Percentiles rank a stretch among this genome's conserved stretches.
These are phyloP conservation scores for Acromyrmex echinatior DNA, from an alignment of 1,140 invertebrate genomes.

Conservation along the genomic window DNA sequence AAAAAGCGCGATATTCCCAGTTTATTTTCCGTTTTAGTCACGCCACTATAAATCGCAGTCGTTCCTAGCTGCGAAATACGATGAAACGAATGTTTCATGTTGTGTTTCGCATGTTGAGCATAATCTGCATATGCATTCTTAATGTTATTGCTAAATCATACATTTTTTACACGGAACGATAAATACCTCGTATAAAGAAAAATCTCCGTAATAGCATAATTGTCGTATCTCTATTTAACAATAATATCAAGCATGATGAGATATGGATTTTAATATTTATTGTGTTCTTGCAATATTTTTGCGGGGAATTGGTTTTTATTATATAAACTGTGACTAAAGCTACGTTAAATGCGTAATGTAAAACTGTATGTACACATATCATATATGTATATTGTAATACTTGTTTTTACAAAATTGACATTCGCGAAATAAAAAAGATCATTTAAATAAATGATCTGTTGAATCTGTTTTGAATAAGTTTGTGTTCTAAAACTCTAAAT, in stretches of 20 bases:
- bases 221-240: background rate
- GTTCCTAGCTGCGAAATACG: constrained; percentile 20
- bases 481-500: background rate
- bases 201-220: background rate
- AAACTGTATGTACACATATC: background rate
- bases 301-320: background rate
- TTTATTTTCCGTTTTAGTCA: constrained; percentile 55
- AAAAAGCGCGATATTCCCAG: constrained; percentile 55
- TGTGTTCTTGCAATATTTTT: background rate
- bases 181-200: background rate
- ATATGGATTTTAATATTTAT: background rate
- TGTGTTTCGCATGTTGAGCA: constrained; percentile 15
- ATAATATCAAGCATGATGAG: background rate
- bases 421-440: constrained; percentile 16
- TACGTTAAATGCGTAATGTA: background rate
- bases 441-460: background rate
- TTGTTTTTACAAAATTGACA: background rate
- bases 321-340: background rate
- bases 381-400: background rate
- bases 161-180: background rate
- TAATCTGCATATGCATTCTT: constrained; percentile 22
- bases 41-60: constrained; percentile 32
- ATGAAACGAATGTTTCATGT: constrained; percentile 17
- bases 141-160: constrained; percentile 32
- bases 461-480: background rate